Conservation (phyloP, 2,113 vertebrate genomes). For the Natator depressus region DNA sequence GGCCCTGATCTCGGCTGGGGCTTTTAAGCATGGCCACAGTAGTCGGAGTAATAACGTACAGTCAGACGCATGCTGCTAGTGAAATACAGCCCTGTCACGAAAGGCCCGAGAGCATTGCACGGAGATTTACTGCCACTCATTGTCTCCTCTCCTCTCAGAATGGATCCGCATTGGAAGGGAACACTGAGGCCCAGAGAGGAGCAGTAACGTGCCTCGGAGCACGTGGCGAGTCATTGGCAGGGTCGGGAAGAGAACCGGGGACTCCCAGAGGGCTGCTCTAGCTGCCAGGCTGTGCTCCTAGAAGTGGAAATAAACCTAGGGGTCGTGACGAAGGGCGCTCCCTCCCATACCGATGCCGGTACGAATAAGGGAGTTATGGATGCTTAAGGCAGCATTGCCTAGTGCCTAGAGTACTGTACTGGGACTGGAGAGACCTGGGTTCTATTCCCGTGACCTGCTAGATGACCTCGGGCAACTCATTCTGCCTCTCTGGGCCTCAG, state of each 20-base stretch:
- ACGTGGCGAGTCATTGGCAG: neutral
- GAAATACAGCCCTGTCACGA: too few species aligned
- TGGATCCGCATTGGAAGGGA: neutral
- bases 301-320: neutral
- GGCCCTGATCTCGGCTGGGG: neutral
- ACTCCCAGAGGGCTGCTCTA: too few species aligned
- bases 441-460: neutral
- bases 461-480: neutral
- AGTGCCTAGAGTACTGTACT: too few species aligned
- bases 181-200: neutral
- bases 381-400: neutral
- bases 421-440: neutral
- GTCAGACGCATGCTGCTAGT: too few species aligned
- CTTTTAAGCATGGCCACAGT: neutral
- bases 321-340: neutral
- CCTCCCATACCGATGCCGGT: neutral
- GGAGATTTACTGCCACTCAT: neutral
- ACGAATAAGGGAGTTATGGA: neutral
- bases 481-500: neutral
- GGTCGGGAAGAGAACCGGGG: neutral
- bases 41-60: neutral
- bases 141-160: neutral
- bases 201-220: neutral
- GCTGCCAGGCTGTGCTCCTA: neutral
- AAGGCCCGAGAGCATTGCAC: too few species aligned